Conservation (phyloP, 2,113 vertebrate genomes). For the Tinamus guttatus region DNA sequence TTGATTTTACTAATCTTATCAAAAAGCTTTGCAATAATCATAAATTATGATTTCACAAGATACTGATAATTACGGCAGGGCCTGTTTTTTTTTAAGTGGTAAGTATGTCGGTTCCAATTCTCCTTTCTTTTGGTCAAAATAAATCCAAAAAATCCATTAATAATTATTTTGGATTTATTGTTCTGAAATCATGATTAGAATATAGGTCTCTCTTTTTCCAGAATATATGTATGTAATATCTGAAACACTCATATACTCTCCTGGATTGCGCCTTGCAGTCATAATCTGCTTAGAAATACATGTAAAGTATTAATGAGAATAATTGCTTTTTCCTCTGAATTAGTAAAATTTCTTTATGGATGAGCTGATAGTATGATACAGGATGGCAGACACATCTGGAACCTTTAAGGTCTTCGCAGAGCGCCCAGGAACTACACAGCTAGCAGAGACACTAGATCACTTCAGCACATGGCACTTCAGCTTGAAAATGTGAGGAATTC, state of each 20-base stretch:
- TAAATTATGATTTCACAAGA: neutral
- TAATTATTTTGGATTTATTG: neutral
- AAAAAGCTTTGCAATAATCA: neutral
- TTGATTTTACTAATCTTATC: neutral
- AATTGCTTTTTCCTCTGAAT: neutral
- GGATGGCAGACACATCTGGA: fast-evolving
- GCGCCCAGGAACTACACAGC: neutral
- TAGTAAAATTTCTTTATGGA: neutral
- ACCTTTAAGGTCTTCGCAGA: neutral
- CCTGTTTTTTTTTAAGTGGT: neutral
- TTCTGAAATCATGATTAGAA: neutral
- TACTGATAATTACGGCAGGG: neutral
- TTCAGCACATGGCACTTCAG: neutral
- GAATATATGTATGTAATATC: neutral
- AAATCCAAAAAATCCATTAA: neutral
- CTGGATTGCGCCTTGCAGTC: neutral
- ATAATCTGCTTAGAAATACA: neutral
- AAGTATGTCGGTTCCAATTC: neutral
- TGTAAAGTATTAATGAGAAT: neutral
- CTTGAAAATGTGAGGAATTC: neutral
- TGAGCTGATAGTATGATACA: neutral
- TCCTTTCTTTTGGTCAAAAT: neutral
- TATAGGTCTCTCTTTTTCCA: neutral
- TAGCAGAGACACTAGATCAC: neutral
- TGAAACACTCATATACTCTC: neutral